Base-by-base conservation (phyloP, 1,140 invertebrate species). In the Leptopilina boulardi region DNA sequence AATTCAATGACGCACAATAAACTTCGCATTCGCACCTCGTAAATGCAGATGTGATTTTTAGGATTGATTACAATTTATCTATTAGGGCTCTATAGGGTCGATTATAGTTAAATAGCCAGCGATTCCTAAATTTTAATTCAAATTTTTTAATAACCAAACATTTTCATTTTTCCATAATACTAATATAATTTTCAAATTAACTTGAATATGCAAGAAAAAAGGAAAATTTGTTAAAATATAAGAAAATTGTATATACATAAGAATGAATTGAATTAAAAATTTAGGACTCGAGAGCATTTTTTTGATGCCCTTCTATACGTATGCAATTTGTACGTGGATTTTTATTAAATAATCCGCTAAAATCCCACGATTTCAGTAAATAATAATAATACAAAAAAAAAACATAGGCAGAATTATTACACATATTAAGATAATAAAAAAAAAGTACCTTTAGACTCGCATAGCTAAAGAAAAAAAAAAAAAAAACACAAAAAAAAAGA, bases 21-120 rank as follows among this genome's bases (percentile, higher is more conserved):
- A 87, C 89, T 87, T 91, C 88, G 88, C 89, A 90, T 86, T 87
- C 79, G 88, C 89, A 91, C 88, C 86, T 87, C 83, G 84, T 90
- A 88, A 90, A 90, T 87, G 87, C 89, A 90, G 87, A 87, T 91
- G 90, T 91, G 90, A 91, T 90, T 87, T n/a, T 86, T 89, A 89
- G 87, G 79, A 83, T 84, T 84, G 77, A 80, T 82, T 66, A 66
- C 59, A 13, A 66, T 66, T 66, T 66, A 66, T 66, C 59, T 66
- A 30, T 66, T n/a, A n/a, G 30, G 59, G 21, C 59, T 66, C 59
- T 34, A 34, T 34, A 23, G 59, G 59, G 59, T 30, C 59, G 21
- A 66, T n/a, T 56, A 38, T 38, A 38, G n/a, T 56, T 6, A 11
- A 56, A 30, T 11, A 66, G 23, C 13, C n/a, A n/a, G 1, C 21